Evolutionary conservation across 35 echinoderm and acorn worm species (phyloP).

Genomic region (Apostichopus parvimensis): DNA sequence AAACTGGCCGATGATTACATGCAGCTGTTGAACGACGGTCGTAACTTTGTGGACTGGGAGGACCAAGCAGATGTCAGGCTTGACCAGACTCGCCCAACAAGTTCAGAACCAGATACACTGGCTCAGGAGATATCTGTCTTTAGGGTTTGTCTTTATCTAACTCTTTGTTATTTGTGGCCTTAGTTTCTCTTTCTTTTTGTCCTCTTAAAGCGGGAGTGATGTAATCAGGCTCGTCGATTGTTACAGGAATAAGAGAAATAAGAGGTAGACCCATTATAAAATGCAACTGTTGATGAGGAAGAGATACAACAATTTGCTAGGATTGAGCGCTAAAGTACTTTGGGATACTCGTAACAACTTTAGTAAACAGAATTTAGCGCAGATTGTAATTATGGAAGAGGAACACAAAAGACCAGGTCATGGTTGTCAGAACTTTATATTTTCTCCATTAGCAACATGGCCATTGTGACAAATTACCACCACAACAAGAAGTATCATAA

Average conservation of each 20-base stretch:
- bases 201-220: background rate
- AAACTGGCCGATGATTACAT: slow-evolving; percentile 76
- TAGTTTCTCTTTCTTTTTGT: background rate
- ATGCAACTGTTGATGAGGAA: background rate
- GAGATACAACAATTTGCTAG: background rate
- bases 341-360: too few species aligned
- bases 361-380: too few species aligned
- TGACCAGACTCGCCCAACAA: slow-evolving; percentile 66
- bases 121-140: slow-evolving; percentile 77
- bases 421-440: background rate
- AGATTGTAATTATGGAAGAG: too few species aligned
- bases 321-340: too few species aligned
- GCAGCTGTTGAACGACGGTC: slow-evolving; percentile 54
- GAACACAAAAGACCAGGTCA: too few species aligned
- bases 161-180: background rate
- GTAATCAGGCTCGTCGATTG: background rate
- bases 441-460: too few species aligned
- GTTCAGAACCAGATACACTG: slow-evolving; percentile 72
- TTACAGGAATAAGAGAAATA: too few species aligned
- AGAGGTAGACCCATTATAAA: background rate
- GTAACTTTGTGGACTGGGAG: slow-evolving; percentile 65
- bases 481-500: too few species aligned
- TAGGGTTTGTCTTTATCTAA: slow-evolving; percentile 42
- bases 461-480: too few species aligned
- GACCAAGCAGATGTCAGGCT: slow-evolving; percentile 65